These are phyloP conservation scores for Galerucella nymphaeae DNA, from an alignment of 2,888 invertebrate species.

Conservation along the genomic window DNA sequence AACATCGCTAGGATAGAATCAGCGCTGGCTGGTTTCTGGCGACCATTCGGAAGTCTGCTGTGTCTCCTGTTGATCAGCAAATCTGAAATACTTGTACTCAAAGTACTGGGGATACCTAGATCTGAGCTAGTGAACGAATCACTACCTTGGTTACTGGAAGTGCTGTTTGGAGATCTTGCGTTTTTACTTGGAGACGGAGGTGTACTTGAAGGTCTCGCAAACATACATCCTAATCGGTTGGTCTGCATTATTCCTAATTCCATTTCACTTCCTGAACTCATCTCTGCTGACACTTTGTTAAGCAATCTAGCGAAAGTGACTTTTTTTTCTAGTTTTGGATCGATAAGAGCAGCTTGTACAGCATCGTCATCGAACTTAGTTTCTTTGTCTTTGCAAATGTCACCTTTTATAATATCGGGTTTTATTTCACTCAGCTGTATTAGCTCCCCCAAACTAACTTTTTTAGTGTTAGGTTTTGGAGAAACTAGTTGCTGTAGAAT, in stretches of 20 bases:
- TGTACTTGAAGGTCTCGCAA: slow-evolving; percentile 66
- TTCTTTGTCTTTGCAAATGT: slow-evolving; percentile 66
- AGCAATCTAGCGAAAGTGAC: slow-evolving; percentile 80
- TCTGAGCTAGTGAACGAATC: slow-evolving; percentile 82
- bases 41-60: slow-evolving; percentile 59
- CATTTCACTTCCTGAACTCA: slow-evolving; percentile 80
- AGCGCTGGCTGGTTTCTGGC: slow-evolving; percentile 79
- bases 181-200: slow-evolving; percentile 78
- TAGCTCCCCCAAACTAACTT: slow-evolving; percentile 78
- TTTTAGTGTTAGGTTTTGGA: slow-evolving; percentile 72
- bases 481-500: slow-evolving; percentile 82
- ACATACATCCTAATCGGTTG: slow-evolving; percentile 60
- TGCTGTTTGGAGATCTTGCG: slow-evolving; percentile 73
- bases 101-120: slow-evolving; percentile 72
- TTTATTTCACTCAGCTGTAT: slow-evolving; percentile 78
- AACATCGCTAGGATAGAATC: slow-evolving; percentile 86
- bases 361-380: slow-evolving; percentile 69
- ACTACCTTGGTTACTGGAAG: slow-evolving; percentile 81
- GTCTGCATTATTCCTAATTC: slow-evolving; percentile 67
- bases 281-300: slow-evolving; percentile 78
- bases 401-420: slow-evolving; percentile 55
- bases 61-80: slow-evolving; percentile 55
- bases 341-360: slow-evolving; percentile 71
- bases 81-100: slow-evolving; percentile 69
- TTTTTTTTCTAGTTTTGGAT: slow-evolving; percentile 81